phyloP scores from a whole-genome alignment of 2,797 vertebrate species.

The Paguma larvata region DNA sequence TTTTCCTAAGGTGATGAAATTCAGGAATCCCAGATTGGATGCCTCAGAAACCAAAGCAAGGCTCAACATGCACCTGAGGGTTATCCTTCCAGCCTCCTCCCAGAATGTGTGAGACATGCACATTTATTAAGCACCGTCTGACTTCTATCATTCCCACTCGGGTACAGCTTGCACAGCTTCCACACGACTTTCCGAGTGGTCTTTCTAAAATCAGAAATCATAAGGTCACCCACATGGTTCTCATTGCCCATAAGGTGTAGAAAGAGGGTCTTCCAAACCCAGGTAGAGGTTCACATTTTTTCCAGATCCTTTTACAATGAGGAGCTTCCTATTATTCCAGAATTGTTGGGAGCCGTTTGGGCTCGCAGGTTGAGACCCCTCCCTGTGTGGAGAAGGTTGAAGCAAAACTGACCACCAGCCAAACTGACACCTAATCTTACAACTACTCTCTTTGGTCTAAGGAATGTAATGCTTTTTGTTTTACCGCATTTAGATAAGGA shows the following conservation, averaged over 20 bases:
- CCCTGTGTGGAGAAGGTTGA: too few species aligned
- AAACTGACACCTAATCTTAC: too few species aligned
- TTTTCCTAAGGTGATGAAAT: neutral
- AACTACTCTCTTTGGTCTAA: too few species aligned
- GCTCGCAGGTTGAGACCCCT: too few species aligned
- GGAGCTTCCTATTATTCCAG: neutral
- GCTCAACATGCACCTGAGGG: neutral
- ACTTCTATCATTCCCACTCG: neutral
- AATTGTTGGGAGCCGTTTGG: too few species aligned
- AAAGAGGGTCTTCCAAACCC: neutral
- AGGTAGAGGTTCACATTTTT: neutral
- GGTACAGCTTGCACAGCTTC: neutral
- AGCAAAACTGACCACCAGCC: too few species aligned
- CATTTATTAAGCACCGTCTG: neutral
- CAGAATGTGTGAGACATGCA: neutral
- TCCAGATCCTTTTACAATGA: neutral
- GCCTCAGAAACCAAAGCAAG: neutral
- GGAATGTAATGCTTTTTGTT: too few species aligned
- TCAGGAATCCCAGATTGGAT: neutral
- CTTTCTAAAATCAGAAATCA: slow-evolving; percentile 39
- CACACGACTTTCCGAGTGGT: neutral
- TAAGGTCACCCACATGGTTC: neutral
- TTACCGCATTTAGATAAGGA: too few species aligned
- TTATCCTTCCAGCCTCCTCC: neutral
- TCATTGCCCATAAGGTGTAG: neutral